Conservation (phyloP, 2,797 vertebrate genomes). For the Peromyscus attwateri region DNA sequence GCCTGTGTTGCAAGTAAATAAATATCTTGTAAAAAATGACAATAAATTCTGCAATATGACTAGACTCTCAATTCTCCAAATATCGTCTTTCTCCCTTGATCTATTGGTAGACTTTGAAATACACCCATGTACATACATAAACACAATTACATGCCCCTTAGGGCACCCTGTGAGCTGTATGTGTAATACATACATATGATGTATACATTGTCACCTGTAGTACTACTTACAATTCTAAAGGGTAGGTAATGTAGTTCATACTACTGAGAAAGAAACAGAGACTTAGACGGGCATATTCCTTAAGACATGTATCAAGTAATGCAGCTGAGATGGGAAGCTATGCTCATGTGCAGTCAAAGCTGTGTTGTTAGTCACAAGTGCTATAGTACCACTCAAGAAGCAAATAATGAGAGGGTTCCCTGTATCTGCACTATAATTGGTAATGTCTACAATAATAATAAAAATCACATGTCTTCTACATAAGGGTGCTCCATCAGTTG, state of each 20-base stretch:
- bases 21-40: not conserved
- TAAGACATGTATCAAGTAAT: not conserved
- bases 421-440: not conserved
- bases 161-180: not conserved
- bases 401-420: not conserved
- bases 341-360: not conserved
- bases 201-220: not conserved
- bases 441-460: not conserved
- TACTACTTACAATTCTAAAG: not conserved
- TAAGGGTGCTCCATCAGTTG: not conserved
- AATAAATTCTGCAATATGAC: not conserved
- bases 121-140: not conserved
- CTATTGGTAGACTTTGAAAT: constrained; percentile 3
- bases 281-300: not conserved
- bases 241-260: not conserved
- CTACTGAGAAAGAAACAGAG: constrained; percentile 34
- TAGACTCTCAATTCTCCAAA: not conserved
- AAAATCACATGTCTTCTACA: not conserved
- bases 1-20: not conserved
- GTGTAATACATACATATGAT: not conserved
- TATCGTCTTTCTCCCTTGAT: not conserved
- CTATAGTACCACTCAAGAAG: not conserved
- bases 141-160: not conserved
- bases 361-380: not conserved
- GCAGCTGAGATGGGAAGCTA: not conserved